Percentiles rank a stretch among this genome's conserved stretches.
Evolutionary conservation across 2,113 vertebrate genomes (phyloP).

Genomic region (Kobus ellipsiprymnus): DNA sequence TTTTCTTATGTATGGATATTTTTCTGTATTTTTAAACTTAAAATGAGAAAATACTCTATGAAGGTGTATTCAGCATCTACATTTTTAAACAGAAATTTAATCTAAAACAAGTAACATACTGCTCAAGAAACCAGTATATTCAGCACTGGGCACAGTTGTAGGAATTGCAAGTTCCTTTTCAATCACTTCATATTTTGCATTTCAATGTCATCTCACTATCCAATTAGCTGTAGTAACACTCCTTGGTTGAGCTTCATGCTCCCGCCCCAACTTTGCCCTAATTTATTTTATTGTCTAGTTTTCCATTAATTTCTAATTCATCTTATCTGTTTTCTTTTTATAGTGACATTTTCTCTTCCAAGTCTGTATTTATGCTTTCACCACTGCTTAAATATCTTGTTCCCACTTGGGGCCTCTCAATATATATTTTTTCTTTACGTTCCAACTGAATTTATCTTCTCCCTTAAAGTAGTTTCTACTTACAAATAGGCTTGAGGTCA

Average conservation of each 20-base stretch:
- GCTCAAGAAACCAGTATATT: constrained; percentile 23
- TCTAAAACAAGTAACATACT: not conserved
- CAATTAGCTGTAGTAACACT: not conserved
- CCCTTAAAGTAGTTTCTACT: not conserved
- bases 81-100: constrained; percentile 38
- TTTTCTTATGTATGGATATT: not conserved
- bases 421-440: not conserved
- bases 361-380: not conserved
- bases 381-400: not conserved
- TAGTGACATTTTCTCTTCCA: not conserved
- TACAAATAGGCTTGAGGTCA: not conserved
- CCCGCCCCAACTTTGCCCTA: not conserved
- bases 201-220: not conserved
- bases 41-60: not conserved
- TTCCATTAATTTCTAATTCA: not conserved
- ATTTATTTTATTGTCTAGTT: not conserved
- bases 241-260: not conserved
- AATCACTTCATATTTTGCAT: not conserved
- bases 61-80: not conserved
- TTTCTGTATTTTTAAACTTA: constrained; percentile 28
- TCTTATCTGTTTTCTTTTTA: not conserved
- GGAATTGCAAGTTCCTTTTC: constrained; percentile 5
- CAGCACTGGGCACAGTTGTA: not conserved
- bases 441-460: not conserved
- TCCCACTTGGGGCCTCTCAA: fast-evolving